Conservation (phyloP, 2,888 invertebrate species). For the Cantharis rufa region DNA sequence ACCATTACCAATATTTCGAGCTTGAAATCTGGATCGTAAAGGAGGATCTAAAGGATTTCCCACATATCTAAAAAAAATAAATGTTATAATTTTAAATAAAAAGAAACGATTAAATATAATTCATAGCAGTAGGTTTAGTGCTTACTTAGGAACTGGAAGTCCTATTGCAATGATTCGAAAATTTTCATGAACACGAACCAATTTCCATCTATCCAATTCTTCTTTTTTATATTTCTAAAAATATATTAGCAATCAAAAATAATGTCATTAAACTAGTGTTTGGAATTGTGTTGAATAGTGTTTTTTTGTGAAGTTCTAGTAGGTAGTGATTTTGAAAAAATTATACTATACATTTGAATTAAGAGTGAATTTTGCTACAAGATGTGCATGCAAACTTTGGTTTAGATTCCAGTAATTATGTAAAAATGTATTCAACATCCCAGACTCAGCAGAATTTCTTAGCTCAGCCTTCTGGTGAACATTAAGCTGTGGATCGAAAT, state of each 20-base stretch:
- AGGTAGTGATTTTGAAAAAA: background rate
- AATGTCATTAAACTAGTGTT: too few relatives aligned
- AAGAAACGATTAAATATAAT: background rate
- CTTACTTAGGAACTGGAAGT: constrained; percentile 74
- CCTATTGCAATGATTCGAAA: constrained; percentile 94
- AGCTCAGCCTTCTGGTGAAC: too few relatives aligned
- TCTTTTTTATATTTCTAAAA: constrained; percentile 75
- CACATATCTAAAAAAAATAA: constrained; percentile 62
- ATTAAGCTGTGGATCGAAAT: too few relatives aligned
- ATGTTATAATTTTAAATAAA: background rate
- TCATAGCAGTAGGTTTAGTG: background rate
- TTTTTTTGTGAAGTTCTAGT: too few relatives aligned
- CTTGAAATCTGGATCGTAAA: constrained; percentile 91
- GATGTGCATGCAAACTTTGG: too few relatives aligned
- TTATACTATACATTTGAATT: too few relatives aligned
- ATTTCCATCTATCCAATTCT: constrained; percentile 81
- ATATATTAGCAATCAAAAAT: constrained; percentile 4
- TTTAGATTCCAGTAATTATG: too few relatives aligned
- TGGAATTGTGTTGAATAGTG: too few relatives aligned
- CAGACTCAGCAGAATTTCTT: too few relatives aligned
- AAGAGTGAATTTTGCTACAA: too few relatives aligned
- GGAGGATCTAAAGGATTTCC: constrained; percentile 97
- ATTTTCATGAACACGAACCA: constrained; percentile 90
- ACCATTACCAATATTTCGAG: constrained; percentile 74
- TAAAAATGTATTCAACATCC: too few relatives aligned